Evolutionary conservation across 2,113 vertebrate genomes (phyloP), one percentile per base, ranked within the genome.

Genomic region (Gulo gulo): DNA sequence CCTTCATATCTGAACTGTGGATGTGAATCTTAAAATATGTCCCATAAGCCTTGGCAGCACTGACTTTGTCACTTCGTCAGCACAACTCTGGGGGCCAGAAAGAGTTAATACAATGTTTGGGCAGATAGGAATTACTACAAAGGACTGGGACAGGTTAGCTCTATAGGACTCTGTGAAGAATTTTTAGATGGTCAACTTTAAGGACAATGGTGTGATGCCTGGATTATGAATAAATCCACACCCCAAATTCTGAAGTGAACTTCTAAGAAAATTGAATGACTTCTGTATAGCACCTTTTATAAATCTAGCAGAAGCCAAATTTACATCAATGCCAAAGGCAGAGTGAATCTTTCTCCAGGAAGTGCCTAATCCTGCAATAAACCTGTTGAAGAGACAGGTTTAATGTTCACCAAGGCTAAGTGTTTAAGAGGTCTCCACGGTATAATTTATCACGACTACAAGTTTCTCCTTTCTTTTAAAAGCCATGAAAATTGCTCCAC

Each of bases 351-450:
- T 97, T 74, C 92, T 96, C 82, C 95, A 97, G 97, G 20, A 98
- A 97, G 87, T 23, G 94, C 69, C 82, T 92, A 91, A 97, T 59
- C 86, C 8, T 45, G 88, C 82, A 98, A 96, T 97, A 98, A 98
- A 98, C 95, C 82, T 88, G 63, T 93, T 98, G 96, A 96, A 98
- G 96, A 97, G 91, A 95, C 36, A 82, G 92, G 98, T 97, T 98
- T 98, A 98, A 95, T 96, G 81, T 96, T 98, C 93, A 96, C 39
- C 39, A 11, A 34, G 21, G 84, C 95, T 97, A 97, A 98, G 96
- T 88, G 80, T 97, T 97, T 97, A 98, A 98, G 93, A 98, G 96
- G 95, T 79, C 97, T 98, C 96, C 31, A 78, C 15, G 63, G 98
- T n/a, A 95, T 95, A 95, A 98, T 97, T 50, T 98, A 89, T 97